Evolutionary conservation across 2,113 vertebrate genomes (phyloP), one percentile per base, ranked within the genome.

Genomic region (Nothoprocta perdicaria): DNA sequence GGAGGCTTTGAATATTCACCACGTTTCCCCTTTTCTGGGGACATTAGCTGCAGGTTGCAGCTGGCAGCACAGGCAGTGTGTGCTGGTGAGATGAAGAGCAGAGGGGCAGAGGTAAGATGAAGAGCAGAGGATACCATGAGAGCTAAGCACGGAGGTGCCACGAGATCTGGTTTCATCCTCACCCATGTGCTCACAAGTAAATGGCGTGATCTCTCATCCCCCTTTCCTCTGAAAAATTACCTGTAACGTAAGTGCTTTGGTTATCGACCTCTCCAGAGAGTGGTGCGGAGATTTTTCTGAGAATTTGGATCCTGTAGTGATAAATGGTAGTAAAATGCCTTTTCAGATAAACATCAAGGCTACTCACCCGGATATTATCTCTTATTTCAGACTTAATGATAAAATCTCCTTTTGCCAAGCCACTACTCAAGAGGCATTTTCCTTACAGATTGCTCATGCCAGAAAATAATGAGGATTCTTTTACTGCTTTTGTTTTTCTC

Each of bases 341-440:
- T 80, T 90, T 77, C 71, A 22, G 45, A 45, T 63, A 84, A 48
- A 41, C 41, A 31, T 75, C 77, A 24, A 26, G 75, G 33, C 60
- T 72, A 40, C 58, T 90, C 50, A 88, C 53, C 5, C 3, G 2
- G 45, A 17, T 87, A 76, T 46, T 83, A 76, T 90, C 80, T 63
- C 43, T 69, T 84, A 50, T 82, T 95, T 86, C 55, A 50, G 58
- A 68, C 53, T 53, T 66, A 71, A 35, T 62, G 45, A 6, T 71
- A 65, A 53, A 31, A 33, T 74, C 27, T 76, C 23, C 18, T 86
- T 90, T 77, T 80, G 74, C 86, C 86, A 89, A 89, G 46, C 40
- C 21, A 21, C 72, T 94, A 29, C 67, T 82, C 53, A 88, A 90
- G 88, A 62, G 50, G 31, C 21, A 10, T 90, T 92, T 95, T 95